phyloP scores from a whole-genome alignment of 1,140 invertebrate species.

The Chironomus striatipennis region DNA sequence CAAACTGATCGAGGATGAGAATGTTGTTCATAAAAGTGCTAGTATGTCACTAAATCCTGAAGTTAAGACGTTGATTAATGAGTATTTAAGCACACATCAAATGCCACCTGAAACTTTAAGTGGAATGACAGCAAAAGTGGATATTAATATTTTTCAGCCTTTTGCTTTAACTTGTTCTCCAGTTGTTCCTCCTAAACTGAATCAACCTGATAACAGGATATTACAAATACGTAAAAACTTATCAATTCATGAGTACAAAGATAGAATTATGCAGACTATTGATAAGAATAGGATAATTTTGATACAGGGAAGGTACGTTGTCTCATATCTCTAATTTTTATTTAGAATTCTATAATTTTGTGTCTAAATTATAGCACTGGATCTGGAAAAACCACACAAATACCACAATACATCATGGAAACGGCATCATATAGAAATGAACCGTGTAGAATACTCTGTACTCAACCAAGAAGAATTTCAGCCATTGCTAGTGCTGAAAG shows the following conservation, averaged over 20 bases:
- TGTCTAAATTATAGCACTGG: slow-evolving; percentile 52
- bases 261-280: slow-evolving; percentile 47
- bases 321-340: too few species aligned
- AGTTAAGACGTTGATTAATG: not conserved
- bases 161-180: not conserved
- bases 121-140: not conserved
- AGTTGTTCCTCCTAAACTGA: not conserved
- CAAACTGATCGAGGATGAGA: not conserved
- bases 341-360: too few species aligned
- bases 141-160: not conserved
- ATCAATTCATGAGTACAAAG: slow-evolving; percentile 34
- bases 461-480: slow-evolving; percentile 84
- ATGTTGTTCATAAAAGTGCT: not conserved
- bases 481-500: slow-evolving; percentile 78
- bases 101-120: not conserved
- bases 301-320: slow-evolving; percentile 48
- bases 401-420: slow-evolving; percentile 86
- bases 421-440: slow-evolving; percentile 53
- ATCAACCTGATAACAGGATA: not conserved
- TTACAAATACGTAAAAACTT: slow-evolving; percentile 30
- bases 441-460: slow-evolving; percentile 80
- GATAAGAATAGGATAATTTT: slow-evolving; percentile 45
- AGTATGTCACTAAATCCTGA: not conserved
- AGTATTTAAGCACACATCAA: not conserved
- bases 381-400: slow-evolving; percentile 84